phyloP scores from a whole-genome alignment of 1,140 invertebrate genomes.

The Musca vetustissima region DNA sequence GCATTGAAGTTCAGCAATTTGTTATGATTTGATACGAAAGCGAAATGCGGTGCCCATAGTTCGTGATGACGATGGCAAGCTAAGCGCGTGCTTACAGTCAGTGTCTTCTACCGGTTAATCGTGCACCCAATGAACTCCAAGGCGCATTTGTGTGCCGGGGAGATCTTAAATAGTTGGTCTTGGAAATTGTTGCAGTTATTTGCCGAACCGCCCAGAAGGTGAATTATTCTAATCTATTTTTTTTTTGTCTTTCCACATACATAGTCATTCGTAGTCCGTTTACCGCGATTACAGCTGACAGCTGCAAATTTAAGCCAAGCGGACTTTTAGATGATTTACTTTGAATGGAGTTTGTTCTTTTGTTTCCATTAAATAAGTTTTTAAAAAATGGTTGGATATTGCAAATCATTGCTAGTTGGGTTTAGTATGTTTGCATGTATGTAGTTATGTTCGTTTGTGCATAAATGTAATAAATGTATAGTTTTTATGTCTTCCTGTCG shows the following conservation, averaged over 20 bases:
- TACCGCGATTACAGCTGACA: background rate
- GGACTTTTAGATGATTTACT: background rate
- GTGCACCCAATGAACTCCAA: constrained; percentile 15
- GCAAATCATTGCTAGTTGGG: background rate
- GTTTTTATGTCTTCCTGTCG: constrained; percentile 22
- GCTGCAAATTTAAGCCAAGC: constrained; percentile 3
- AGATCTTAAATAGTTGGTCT: constrained; percentile 10
- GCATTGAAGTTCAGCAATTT: too few relatives aligned
- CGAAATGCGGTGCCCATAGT: background rate
- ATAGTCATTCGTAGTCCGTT: too few relatives aligned
- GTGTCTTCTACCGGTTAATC: constrained; percentile 14
- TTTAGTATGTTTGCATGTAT: too few relatives aligned
- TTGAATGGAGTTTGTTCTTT: constrained; percentile 1
- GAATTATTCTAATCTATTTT: constrained; percentile 22
- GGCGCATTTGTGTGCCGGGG: constrained; percentile 4
- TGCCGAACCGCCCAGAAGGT: constrained; percentile 13
- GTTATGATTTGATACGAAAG: too few relatives aligned
- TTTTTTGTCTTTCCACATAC: background rate
- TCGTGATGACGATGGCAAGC: constrained; percentile 17
- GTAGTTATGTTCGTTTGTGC: background rate
- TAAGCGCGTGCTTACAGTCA: constrained; percentile 22
- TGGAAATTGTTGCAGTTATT: constrained; percentile 10
- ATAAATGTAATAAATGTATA: too few relatives aligned
- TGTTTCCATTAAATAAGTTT: constrained; percentile 16
- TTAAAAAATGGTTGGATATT: background rate